These are phyloP conservation scores for Coryphaenoides rupestris DNA, from an alignment of 2,113 vertebrate species.

Conservation along the genomic window DNA sequence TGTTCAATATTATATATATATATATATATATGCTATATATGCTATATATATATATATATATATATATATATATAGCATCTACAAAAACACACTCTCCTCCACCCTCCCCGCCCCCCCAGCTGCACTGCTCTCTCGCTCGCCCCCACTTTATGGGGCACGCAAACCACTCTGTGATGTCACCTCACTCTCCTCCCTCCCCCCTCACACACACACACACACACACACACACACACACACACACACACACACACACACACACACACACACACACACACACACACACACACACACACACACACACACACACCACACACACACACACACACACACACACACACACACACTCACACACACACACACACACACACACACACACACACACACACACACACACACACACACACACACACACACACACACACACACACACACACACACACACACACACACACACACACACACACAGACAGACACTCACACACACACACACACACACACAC, in stretches of 20 bases:
- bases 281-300: slow-evolving; percentile 11
- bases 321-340: slow-evolving; percentile 7
- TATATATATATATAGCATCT: no score
- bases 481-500: slow-evolving; percentile 10
- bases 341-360: slow-evolving; percentile 10
- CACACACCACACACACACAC: slow-evolving; percentile 16
- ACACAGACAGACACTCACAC: no score
- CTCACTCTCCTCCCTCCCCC: slow-evolving; percentile 19
- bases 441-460: slow-evolving; percentile 17
- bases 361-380: slow-evolving; percentile 13
- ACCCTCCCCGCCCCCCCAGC: no score
- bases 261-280: slow-evolving; percentile 13
- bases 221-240: slow-evolving; percentile 17
- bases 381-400: slow-evolving; percentile 9
- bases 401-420: slow-evolving; percentile 17
- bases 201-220: background rate
- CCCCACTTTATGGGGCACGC: no score
- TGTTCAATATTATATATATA: slow-evolving; percentile 39
- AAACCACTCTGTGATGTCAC: slow-evolving; percentile 11
- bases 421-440: slow-evolving; percentile 7
- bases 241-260: slow-evolving; percentile 6
- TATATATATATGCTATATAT: no score
- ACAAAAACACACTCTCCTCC: slow-evolving; percentile 15
- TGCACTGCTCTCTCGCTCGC: no score
- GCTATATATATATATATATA: no score